phyloP scores from a whole-genome alignment of 2,888 invertebrate genomes.

The Punctoribates punctum region DNA sequence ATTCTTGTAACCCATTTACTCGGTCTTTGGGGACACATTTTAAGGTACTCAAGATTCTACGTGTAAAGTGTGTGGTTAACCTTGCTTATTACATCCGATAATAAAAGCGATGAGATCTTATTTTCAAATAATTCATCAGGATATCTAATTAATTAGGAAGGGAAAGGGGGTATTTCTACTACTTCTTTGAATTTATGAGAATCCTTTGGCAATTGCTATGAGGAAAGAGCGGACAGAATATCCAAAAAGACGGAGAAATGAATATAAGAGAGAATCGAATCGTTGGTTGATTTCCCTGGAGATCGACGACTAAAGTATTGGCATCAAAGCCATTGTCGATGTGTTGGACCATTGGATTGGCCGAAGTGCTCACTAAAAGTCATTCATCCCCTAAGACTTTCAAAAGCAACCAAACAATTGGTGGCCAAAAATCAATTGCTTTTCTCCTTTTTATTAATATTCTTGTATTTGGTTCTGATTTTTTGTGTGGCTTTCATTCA shows the following conservation, averaged over 20 bases:
- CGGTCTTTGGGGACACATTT: no score
- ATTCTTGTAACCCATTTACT: no score
- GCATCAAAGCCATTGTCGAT: slow-evolving; percentile 23
- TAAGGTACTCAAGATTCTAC: no score
- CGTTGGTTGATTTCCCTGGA: slow-evolving; percentile 34
- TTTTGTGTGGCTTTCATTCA: slow-evolving; percentile 8
- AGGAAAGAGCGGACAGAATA: slow-evolving; percentile 6
- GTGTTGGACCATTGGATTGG: background rate
- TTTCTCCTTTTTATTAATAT: slow-evolving; percentile 3
- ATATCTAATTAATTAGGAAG: background rate
- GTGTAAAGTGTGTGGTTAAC: no score
- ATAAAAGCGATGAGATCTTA: no score
- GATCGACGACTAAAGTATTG: slow-evolving; percentile 21
- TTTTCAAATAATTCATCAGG: no score
- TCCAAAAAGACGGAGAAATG: background rate
- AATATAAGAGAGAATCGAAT: slow-evolving; percentile 23
- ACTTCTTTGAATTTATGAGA: background rate
- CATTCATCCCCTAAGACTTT: slow-evolving; percentile 32
- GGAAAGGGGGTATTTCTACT: background rate
- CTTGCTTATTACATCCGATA: no score
- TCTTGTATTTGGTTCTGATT: slow-evolving; percentile 3
- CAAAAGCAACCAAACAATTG: slow-evolving; percentile 28
- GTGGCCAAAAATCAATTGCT: background rate
- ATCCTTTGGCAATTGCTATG: background rate
- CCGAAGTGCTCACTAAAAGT: slow-evolving; percentile 15